Conservation (phyloP, 1,140 invertebrate genomes). For the Drosophila saltans region DNA sequence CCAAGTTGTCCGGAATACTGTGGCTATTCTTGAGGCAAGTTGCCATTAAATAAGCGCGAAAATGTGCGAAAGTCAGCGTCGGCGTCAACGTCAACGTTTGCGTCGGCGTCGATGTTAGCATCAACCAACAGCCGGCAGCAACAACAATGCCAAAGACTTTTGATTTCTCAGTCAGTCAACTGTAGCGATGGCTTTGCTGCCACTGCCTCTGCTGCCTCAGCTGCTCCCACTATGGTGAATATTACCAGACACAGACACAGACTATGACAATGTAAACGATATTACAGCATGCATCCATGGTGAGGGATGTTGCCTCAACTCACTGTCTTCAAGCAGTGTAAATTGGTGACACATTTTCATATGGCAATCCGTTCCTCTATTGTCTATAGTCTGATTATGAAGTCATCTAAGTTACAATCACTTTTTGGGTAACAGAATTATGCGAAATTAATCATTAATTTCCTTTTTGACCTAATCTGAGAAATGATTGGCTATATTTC, state of each 20-base stretch:
- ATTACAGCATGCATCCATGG: slow-evolving; percentile 58
- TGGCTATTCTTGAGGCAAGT: slow-evolving; percentile 78
- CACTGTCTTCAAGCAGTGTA: slow-evolving; percentile 42
- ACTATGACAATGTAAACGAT: slow-evolving; percentile 59
- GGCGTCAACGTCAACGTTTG: neutral
- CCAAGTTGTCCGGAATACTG: slow-evolving; percentile 83
- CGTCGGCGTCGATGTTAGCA: slow-evolving; percentile 32
- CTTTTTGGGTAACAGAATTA: slow-evolving; percentile 53
- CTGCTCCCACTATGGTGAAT: too few species aligned
- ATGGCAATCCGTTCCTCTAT: slow-evolving; percentile 28
- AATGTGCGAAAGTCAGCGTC: slow-evolving; percentile 44
- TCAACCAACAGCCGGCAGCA: slow-evolving; percentile 29
- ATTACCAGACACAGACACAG: slow-evolving; percentile 21
- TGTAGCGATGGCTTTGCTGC: slow-evolving; percentile 38
- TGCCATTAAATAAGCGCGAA: slow-evolving; percentile 78
- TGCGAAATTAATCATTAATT: slow-evolving; percentile 76
- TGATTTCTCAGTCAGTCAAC: slow-evolving; percentile 71
- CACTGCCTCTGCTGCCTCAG: neutral
- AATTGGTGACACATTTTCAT: slow-evolving; percentile 69
- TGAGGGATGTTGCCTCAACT: slow-evolving; percentile 64
- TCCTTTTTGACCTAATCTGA: slow-evolving; percentile 35
- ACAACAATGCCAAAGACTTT: slow-evolving; percentile 55
- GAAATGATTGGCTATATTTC: slow-evolving; percentile 52
- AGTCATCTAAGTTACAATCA: slow-evolving; percentile 58
- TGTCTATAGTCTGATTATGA: slow-evolving; percentile 38